phyloP scores from a whole-genome alignment of 30 jellyfish, hydroid and myxozoan species.

The Nemopilema nomurai region DNA sequence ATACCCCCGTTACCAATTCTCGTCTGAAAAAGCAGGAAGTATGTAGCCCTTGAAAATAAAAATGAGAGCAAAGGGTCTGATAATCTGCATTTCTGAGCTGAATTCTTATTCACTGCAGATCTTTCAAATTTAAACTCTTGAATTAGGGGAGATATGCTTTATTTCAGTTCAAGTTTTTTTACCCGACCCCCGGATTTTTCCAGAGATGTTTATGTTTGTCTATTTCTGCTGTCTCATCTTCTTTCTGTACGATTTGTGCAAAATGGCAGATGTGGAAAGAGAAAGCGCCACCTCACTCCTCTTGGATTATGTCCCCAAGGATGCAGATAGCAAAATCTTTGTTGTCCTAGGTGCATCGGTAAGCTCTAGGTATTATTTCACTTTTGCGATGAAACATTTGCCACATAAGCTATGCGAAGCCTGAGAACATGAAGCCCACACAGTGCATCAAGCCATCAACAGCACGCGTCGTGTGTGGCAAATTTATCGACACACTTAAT shows the following conservation, averaged over 20 bases:
- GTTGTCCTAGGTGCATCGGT: slow-evolving; percentile 98
- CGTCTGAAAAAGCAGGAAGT: too few species aligned
- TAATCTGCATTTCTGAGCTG: too few species aligned
- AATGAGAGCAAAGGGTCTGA: too few species aligned
- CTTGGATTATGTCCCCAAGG: slow-evolving; percentile 71
- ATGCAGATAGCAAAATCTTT: slow-evolving; percentile 68
- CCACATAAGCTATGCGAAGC: background rate
- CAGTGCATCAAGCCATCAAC: too few species aligned
- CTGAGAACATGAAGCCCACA: background rate
- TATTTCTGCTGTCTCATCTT: background rate
- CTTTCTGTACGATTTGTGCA: background rate
- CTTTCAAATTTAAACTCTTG: too few species aligned
- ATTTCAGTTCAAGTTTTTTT: background rate
- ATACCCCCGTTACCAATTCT: too few species aligned
- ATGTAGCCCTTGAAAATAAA: too few species aligned
- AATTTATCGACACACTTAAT: background rate
- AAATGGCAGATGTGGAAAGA: slow-evolving; percentile 14
- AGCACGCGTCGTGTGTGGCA: background rate
- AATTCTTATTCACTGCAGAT: too few species aligned
- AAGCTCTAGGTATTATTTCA: slow-evolving; percentile 2
- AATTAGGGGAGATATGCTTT: background rate
- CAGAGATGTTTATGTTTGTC: background rate
- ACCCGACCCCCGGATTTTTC: background rate
- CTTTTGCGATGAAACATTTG: background rate
- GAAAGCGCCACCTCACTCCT: slow-evolving; percentile 35